These are phyloP conservation scores for Leptopilina clavipes DNA, from an alignment of 1,140 invertebrate species.

Conservation along the genomic window DNA sequence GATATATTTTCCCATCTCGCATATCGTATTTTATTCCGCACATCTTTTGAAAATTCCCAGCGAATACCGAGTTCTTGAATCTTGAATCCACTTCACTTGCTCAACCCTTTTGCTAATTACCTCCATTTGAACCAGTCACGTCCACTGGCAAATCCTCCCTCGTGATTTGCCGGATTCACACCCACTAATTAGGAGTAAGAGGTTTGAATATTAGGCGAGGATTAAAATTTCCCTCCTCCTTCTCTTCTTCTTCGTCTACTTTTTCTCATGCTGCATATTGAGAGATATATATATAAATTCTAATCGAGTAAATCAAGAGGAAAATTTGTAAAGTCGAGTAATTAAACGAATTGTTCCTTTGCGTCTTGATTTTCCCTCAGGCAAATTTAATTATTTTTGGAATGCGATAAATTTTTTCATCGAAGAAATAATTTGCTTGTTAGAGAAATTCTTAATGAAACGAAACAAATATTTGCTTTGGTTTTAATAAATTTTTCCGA, in stretches of 20 bases:
- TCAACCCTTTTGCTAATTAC: conserved; percentile 12
- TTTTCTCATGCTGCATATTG: background rate
- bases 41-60: background rate
- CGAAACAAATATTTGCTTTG: too few relatives aligned
- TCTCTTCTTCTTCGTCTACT: too few relatives aligned
- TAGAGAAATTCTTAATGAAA: too few relatives aligned
- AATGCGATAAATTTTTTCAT: too few relatives aligned
- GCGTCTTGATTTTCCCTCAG: too few relatives aligned
- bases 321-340: background rate
- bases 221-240: conserved; percentile 15
- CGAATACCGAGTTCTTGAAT: conserved; percentile 1
- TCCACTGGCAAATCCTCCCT: conserved; percentile 12
- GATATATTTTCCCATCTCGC: too few relatives aligned
- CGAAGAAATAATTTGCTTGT: too few relatives aligned
- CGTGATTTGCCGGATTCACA: conserved; percentile 30
- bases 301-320: conserved; percentile 15
- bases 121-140: conserved; percentile 27
- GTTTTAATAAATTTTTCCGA: too few relatives aligned
- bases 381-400: too few relatives aligned
- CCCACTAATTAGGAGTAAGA: conserved; percentile 25
- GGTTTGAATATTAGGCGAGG: conserved; percentile 22
- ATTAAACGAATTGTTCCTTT: too few relatives aligned
- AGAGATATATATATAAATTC: background rate
- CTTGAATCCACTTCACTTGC: conserved; percentile 1
- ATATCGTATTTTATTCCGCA: conserved; percentile 44